A percentile compares a stretch with the other conserved stretches of the same genome.
Conservation (phyloP, 1,140 invertebrate species). For the Drosophila fuyamai region DNA sequence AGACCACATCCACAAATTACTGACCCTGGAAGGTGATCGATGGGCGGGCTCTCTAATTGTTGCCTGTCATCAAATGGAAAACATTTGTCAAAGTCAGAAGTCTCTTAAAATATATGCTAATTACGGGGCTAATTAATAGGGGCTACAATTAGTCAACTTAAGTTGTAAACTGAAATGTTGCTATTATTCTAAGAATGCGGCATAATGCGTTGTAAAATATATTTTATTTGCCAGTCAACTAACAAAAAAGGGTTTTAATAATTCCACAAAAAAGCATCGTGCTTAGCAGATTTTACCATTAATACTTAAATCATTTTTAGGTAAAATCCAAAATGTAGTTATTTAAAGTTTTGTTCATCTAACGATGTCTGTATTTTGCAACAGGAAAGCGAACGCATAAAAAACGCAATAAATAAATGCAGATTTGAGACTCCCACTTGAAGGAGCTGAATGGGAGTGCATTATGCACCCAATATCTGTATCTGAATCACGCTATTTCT, state of each 20-base stretch:
- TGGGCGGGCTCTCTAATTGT: conserved; percentile 49
- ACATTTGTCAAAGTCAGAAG: conserved; percentile 69
- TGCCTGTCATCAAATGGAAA: conserved; percentile 43
- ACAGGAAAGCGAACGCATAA: conserved; percentile 5
- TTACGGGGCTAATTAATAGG: conserved; percentile 56
- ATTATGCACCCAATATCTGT: conserved; percentile 18
- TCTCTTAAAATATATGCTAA: conserved; percentile 51
- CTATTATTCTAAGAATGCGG: neutral
- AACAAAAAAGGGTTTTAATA: too few relatives aligned
- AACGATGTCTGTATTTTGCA: neutral
- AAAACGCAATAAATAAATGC: conserved; percentile 19
- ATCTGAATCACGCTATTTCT: conserved; percentile 35
- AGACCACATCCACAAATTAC: conserved; percentile 12
- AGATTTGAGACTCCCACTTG: conserved; percentile 18
- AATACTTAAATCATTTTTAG: too few relatives aligned
- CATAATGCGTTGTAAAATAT: too few relatives aligned
- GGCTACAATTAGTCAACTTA: conserved; percentile 46
- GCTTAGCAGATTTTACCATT: too few relatives aligned
- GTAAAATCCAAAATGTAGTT: neutral
- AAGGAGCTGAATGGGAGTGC: conserved; percentile 36
- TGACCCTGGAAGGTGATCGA: conserved; percentile 59
- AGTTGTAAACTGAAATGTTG: neutral
- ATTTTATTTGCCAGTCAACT: too few relatives aligned
- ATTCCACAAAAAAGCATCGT: too few relatives aligned
- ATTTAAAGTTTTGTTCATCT: neutral